Evolutionary conservation across 2,113 vertebrate species (phyloP), one percentile per base, ranked within the genome.

Genomic region (Trichomycterus rosablanca): DNA sequence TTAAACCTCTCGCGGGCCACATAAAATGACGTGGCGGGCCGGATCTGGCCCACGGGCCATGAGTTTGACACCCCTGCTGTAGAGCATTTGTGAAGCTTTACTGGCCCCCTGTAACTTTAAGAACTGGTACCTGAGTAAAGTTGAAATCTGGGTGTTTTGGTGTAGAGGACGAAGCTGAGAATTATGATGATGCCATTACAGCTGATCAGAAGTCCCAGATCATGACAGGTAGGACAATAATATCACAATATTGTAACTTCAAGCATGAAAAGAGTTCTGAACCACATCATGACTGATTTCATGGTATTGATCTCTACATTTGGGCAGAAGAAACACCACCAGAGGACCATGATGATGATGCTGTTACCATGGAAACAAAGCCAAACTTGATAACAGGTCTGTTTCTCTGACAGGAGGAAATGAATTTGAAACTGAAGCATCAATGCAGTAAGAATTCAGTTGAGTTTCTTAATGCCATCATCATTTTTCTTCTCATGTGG

Each of bases 131-230:
- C n/a, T n/a, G n/a, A n/a, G n/a, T n/a, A n/a, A n/a, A n/a, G n/a
- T n/a, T n/a, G n/a, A n/a, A 30, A 32, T 32, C 15, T 32, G 15
- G 30, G 9, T 54, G 19, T 37, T 22, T 20, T 37, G 16, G 1
- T 54, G 5, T 54, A 54, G 51, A 15, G 5, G 15, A 54, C 23
- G 9, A 37, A 37, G 26, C 30, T 35, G 51, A 53, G 18, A 37
- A 37, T 18, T 9, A 23, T 35, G 12, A 54, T n/a, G 32, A 37
- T 58, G 44, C 54, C 26, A n/a, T 66, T 24, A 42, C 34, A 50
- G 53, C 37, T 51, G 54, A 48, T 50, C 14, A 50, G 24, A 46
- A 10, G 6, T 12, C 35, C 30, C 7, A 34, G 39, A 12, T 3
- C 32, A 45, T 42, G 16, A 32, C 35, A 58, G 63, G 63, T 66